Conservation (phyloP, 2,888 invertebrate species). For the Chironomus riparius region DNA sequence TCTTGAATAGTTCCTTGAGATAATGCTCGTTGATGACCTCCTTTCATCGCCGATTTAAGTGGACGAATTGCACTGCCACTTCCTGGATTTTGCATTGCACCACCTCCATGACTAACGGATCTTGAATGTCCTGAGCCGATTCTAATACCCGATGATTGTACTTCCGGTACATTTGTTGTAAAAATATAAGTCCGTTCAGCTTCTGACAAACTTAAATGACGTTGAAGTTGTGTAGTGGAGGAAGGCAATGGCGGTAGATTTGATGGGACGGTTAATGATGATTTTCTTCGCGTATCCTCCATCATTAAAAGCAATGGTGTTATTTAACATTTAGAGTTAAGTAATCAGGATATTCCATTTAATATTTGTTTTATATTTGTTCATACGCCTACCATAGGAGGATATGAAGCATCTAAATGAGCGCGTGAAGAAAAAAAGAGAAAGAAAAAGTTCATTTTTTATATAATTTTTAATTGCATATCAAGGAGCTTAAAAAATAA, state of each 20-base stretch:
- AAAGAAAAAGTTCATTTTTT: too few relatives aligned
- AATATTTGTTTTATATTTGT: neutral
- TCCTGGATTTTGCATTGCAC: slow-evolving; percentile 39
- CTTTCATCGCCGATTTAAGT: slow-evolving; percentile 61
- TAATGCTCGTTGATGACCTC: slow-evolving; percentile 69
- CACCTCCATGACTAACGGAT: slow-evolving; percentile 79
- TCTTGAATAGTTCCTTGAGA: slow-evolving; percentile 81
- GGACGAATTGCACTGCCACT: slow-evolving; percentile 50
- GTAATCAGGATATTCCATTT: neutral
- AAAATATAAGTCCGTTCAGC: slow-evolving; percentile 41
- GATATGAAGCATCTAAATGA: neutral
- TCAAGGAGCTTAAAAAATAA: too few relatives aligned
- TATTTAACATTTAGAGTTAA: neutral
- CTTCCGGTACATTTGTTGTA: slow-evolving; percentile 33
- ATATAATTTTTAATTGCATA: too few relatives aligned
- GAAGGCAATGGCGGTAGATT: slow-evolving; percentile 30
- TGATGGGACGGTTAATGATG: slow-evolving; percentile 31
- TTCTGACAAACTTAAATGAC: slow-evolving; percentile 31
- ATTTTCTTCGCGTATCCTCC: slow-evolving; percentile 43
- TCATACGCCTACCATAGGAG: neutral
- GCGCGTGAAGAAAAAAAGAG: neutral
- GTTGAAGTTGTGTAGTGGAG: neutral
- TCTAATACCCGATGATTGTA: slow-evolving; percentile 29
- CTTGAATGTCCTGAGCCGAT: slow-evolving; percentile 55
- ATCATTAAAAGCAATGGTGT: slow-evolving; percentile 26